Percentiles rank a stretch among this genome's conserved stretches.
phyloP scores from a whole-genome alignment of 2,113 vertebrate species.

The Saguinus imperator region DNA sequence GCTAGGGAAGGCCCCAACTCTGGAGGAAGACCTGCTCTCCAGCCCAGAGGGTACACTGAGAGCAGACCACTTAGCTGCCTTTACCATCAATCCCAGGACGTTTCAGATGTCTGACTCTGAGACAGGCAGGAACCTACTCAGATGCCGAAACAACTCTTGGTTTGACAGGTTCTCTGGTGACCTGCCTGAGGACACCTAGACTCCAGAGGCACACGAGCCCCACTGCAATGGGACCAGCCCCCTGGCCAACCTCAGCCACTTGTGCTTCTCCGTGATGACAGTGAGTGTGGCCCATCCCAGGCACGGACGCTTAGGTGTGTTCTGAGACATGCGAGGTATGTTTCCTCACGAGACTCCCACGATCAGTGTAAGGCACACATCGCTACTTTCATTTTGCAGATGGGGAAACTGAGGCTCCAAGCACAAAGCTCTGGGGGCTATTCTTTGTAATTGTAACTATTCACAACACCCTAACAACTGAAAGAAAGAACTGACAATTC shows the following conservation, averaged over 20 bases:
- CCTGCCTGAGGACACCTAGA: fast-evolving
- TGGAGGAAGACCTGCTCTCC: not conserved
- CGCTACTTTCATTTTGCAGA: not conserved
- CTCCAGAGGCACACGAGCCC: not conserved
- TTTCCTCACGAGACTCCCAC: fast-evolving
- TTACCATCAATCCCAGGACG: too few species aligned
- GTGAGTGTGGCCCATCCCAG: fast-evolving
- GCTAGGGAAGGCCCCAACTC: fast-evolving
- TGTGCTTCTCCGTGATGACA: not conserved
- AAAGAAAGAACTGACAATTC: too few species aligned
- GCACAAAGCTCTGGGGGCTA: not conserved
- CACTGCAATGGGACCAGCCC: not conserved
- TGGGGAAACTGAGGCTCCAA: not conserved
- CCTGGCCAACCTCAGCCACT: not conserved
- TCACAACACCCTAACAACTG: not conserved
- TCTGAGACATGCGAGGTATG: not conserved
- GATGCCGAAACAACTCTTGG: fast-evolving
- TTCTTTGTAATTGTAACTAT: not conserved
- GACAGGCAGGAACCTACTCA: not conserved
- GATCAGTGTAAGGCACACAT: fast-evolving
- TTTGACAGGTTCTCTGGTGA: not conserved
- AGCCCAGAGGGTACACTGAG: fast-evolving
- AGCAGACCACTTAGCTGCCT: fast-evolving
- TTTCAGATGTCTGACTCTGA: not conserved
- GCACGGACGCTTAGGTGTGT: fast-evolving